These are phyloP conservation scores for Himalopsyche kuldschensis DNA, from an alignment of 2,888 invertebrate species.

Conservation along the genomic window DNA sequence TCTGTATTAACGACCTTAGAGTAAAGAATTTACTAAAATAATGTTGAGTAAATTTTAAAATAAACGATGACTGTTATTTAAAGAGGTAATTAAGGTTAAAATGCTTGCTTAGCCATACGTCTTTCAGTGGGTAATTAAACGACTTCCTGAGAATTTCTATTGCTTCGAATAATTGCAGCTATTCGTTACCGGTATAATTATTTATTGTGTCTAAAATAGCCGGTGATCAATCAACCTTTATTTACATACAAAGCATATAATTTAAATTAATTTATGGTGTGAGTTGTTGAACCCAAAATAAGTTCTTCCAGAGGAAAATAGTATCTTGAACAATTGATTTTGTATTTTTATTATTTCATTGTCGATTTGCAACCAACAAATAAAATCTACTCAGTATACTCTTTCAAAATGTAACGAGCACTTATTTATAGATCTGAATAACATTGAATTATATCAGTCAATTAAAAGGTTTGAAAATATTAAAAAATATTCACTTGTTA, in stretches of 20 bases:
- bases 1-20: too few species aligned
- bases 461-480: too few species aligned
- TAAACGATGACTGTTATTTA: background rate
- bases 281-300: background rate
- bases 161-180: background rate
- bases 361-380: too few species aligned
- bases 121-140: background rate
- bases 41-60: background rate
- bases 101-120: background rate
- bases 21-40: too few species aligned
- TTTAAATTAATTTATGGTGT: background rate
- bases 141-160: background rate
- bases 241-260: background rate
- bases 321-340: too few species aligned
- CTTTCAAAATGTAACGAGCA: too few species aligned
- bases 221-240: background rate
- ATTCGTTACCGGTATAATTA: background rate
- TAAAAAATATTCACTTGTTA: too few species aligned
- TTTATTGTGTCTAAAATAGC: background rate
- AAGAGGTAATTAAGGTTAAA: background rate
- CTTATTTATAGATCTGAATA: too few species aligned
- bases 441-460: too few species aligned
- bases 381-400: too few species aligned
- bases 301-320: background rate
- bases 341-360: too few species aligned